Base-by-base conservation (phyloP, 2,888 invertebrate species). In the Prenolepis imparis region DNA sequence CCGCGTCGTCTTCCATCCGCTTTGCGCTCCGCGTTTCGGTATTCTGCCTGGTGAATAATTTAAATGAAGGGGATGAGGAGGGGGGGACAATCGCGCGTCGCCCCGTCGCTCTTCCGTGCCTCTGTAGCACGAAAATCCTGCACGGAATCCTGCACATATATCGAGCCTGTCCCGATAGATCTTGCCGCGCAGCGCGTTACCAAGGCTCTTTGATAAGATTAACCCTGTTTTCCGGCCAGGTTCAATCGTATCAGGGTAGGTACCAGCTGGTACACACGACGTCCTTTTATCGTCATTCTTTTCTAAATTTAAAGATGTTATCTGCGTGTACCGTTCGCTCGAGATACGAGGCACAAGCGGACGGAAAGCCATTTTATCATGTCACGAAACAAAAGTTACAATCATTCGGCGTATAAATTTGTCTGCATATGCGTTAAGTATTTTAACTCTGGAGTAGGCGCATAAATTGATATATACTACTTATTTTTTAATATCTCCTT, bases 221-320 rank as follows among this genome's bases (percentile, higher is more conserved):
- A 78, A 78, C 78, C 78, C 70, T 44, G 70, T 78, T 78, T 78
- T 70, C 78, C 59, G 59, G 59, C 70, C 59, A 59, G 70, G 59
- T 70, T 78, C 78, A 78, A 78, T 78, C 57, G 78, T 59, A 78
- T 68, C 78, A 59, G 57, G 18, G 67, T 52, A 67, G 18, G 67
- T 52, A 67, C 41, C 77, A 77, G 77, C 66, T 77, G 77, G 77
- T n/a, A 55, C 77, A 55, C 77, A 24, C 39, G 39, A 55, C 39
- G 39, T 55, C 63, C 67, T 67, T 77, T 77, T 67, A 67, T 57
- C 77, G 67, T 28, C 77, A 67, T 77, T 67, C 77, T 77, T 77
- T 77, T 77, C 77, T 77, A 77, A 77, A 77, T 77, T 77, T 67
- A 67, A 77, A 77, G 77, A 77, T 67, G 55, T 77, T 77, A 77